Base-by-base conservation (phyloP, 2,797 vertebrate species). In the Moxostoma hubbsi region DNA sequence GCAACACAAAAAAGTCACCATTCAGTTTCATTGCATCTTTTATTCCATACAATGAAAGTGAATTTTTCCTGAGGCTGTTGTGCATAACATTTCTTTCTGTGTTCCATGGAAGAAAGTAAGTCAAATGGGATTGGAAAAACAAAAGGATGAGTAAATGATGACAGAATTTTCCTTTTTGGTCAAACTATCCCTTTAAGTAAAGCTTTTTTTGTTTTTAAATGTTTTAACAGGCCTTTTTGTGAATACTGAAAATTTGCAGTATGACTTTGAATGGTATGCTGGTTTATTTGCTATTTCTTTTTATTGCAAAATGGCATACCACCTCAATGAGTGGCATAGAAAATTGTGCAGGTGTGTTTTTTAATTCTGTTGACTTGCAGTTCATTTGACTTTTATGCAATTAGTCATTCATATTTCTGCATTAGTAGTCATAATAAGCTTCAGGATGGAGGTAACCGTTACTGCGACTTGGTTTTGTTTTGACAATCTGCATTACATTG, bases 391-490 rank as follows among this genome's bases (percentile, higher is more conserved):
- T 81, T 49, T 61, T 51, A 70, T 63, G 18, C 45, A 64, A 71
- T 70, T 73, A 57, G 24, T 76, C 12, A 71, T 43, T 77, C 61
- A 55, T 51, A 59, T 81, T 63, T 65, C 36, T 81, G 45, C 53
- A 81, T 7, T n/a, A 12, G 66, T 72, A 73, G 55, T 61, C 53
- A 67, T 59, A 57, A 55, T 72, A 75, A 58, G 45, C 61, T 86
- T 67, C 11, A 70, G 76, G 59, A 46, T 71, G 59, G 66, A 13
- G 7, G 15, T 53, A 71, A 75, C 58, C 69, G 6, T 64, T 61
- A 49, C 24, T 36, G 24, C 2, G 50, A 45, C 54, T 72, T 43
- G 24, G 24, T n/a, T 58, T 59, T 47, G 12, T 67, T 59, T 54
- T 50, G 45, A 8, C 59, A 50, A 18, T 49, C 16, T 65, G 24